Evolutionary conservation across 2,797 vertebrate genomes (phyloP).

Genomic region (Garrulus glandarius): DNA sequence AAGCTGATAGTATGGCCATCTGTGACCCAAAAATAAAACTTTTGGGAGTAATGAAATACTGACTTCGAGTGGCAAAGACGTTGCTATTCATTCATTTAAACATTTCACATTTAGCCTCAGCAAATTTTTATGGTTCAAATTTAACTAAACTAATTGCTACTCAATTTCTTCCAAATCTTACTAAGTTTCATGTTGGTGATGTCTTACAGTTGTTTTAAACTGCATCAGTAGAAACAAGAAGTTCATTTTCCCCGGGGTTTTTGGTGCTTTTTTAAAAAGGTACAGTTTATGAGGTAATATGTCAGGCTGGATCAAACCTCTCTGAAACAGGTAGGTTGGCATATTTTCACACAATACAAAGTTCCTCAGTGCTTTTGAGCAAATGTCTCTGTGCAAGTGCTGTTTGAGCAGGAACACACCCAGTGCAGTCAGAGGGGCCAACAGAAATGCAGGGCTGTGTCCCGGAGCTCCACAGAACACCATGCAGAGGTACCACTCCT

Average conservation of each 20-base stretch:
- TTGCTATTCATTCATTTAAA: neutral
- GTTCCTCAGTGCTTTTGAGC: neutral
- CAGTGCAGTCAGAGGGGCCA: fast-evolving
- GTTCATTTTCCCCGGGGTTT: neutral
- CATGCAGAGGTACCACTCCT: fast-evolving
- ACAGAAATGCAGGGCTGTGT: fast-evolving
- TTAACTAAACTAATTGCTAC: neutral
- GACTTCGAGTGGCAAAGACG: neutral
- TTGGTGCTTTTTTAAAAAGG: neutral
- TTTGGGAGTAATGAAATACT: neutral
- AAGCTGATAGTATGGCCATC: neutral
- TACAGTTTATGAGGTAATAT: fast-evolving
- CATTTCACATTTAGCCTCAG: neutral
- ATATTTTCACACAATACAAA: neutral
- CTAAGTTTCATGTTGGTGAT: neutral
- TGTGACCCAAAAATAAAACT: neutral
- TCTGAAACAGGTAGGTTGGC: neutral
- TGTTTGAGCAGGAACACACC: neutral
- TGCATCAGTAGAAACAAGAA: neutral
- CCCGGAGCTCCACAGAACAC: fast-evolving
- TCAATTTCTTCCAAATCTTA: neutral
- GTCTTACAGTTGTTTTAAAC: neutral
- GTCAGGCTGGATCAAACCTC: neutral
- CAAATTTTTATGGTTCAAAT: neutral
- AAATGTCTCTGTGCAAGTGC: neutral